These are phyloP conservation scores for Pholis gunnellus DNA, from an alignment of 2,113 vertebrate genomes.

Conservation along the genomic window DNA sequence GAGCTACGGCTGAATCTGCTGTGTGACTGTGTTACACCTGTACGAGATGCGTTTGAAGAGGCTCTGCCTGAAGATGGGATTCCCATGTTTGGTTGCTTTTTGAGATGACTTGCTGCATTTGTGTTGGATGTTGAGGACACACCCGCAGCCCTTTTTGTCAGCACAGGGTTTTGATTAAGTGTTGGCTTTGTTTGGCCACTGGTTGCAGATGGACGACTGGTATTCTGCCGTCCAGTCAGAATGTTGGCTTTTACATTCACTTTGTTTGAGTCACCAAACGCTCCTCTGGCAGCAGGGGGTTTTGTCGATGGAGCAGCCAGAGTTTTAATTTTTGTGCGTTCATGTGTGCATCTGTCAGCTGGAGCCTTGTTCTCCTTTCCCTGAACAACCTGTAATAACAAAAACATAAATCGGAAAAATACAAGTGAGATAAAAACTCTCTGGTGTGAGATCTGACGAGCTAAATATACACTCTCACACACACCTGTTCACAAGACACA, in stretches of 20 bases:
- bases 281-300: background rate
- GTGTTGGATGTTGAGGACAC: slow-evolving; percentile 4
- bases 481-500: background rate
- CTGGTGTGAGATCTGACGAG: background rate
- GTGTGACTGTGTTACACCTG: slow-evolving; percentile 1
- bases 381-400: slow-evolving; percentile 51
- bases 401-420: background rate
- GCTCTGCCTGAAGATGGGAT: background rate
- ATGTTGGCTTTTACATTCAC: background rate
- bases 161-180: background rate
- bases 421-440: background rate
- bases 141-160: background rate
- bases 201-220: too few relatives aligned
- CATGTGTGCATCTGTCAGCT: background rate
- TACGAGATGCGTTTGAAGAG: background rate
- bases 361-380: slow-evolving; percentile 77
- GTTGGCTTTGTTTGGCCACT: background rate
- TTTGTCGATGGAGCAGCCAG: background rate
- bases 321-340: slow-evolving; percentile 1
- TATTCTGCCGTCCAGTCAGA: background rate
- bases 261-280: slow-evolving; percentile 18
- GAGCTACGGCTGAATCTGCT: background rate
- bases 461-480: background rate
- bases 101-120: background rate
- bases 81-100: slow-evolving; percentile 1